Percentiles rank a stretch among this genome's conserved stretches.
These are phyloP conservation scores for Rhingia campestris DNA, from an alignment of 2,888 invertebrate genomes.

Conservation along the genomic window DNA sequence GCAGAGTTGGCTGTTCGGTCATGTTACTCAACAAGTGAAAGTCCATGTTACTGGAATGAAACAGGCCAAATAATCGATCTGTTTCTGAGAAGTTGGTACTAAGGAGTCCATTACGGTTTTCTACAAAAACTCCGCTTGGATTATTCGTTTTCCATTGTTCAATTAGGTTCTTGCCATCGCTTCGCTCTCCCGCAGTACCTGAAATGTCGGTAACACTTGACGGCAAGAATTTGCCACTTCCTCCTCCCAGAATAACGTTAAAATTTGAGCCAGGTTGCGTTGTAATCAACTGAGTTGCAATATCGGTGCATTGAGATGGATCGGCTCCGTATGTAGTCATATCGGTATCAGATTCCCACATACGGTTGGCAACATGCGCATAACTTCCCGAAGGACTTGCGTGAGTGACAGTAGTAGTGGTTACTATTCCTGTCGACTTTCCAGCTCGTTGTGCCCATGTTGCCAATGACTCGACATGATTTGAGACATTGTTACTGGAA, in stretches of 20 bases:
- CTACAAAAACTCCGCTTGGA: conserved; percentile 84
- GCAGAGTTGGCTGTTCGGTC: conserved; percentile 85
- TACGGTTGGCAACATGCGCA: conserved; percentile 86
- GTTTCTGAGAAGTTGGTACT: conserved; percentile 81
- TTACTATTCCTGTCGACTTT: conserved; percentile 87
- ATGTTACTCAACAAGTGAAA: conserved; percentile 84
- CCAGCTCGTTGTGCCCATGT: conserved; percentile 86
- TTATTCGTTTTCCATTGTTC: conserved; percentile 86
- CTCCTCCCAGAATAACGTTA: conserved; percentile 91
- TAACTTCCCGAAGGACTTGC: conserved; percentile 89
- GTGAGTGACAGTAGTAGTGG: conserved; percentile 90
- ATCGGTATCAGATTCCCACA: conserved; percentile 89
- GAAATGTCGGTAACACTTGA: conserved; percentile 83
- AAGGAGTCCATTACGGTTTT: conserved; percentile 85
- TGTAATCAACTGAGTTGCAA: conserved; percentile 88
- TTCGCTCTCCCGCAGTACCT: conserved; percentile 84
- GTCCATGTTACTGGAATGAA: conserved; percentile 83
- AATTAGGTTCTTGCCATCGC: conserved; percentile 87
- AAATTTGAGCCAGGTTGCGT: conserved; percentile 87
- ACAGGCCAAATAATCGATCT: conserved; percentile 85
- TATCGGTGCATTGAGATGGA: conserved; percentile 85
- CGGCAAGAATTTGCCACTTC: conserved; percentile 87
- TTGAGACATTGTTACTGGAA: conserved; percentile 84
- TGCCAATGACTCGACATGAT: conserved; percentile 87
- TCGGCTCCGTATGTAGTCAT: conserved; percentile 77